Evolutionary conservation across 2,888 invertebrate species (phyloP).

Genomic region (Escarpia spicata): DNA sequence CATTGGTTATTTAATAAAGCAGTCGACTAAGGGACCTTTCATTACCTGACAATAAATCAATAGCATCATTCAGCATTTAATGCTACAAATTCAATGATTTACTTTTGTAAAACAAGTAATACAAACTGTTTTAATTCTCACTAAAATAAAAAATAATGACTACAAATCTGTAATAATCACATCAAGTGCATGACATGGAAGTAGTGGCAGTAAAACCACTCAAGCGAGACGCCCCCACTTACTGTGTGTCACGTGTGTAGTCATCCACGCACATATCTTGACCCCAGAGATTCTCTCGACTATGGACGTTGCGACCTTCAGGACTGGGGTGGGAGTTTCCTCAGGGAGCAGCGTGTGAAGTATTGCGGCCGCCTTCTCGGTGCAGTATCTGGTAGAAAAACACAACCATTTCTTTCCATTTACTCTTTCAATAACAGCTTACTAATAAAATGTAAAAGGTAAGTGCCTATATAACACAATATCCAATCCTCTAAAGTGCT

Average conservation of each 20-base stretch:
- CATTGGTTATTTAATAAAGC: too few species aligned
- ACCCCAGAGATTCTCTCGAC: conserved; percentile 48
- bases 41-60: not conserved
- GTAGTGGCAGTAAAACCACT: not conserved
- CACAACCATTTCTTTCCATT: not conserved
- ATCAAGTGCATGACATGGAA: too few species aligned
- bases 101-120: too few species aligned
- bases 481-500: too few species aligned
- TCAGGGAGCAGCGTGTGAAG: conserved; percentile 52
- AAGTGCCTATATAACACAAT: too few species aligned
- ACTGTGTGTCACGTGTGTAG: conserved; percentile 53
- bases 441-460: too few species aligned
- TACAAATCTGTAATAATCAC: too few species aligned
- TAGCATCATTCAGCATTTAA: too few species aligned
- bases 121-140: too few species aligned
- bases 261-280: conserved; percentile 53
- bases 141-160: too few species aligned
- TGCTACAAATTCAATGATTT: too few species aligned
- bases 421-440: not conserved
- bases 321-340: conserved; percentile 48
- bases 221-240: conserved; percentile 19
- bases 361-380: conserved; percentile 42
- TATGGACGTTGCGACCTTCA: conserved; percentile 48
- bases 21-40: not conserved
- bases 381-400: conserved; percentile 46